Conservation (phyloP, 2,113 vertebrate genomes). For the Salvelinus sp. region DNA sequence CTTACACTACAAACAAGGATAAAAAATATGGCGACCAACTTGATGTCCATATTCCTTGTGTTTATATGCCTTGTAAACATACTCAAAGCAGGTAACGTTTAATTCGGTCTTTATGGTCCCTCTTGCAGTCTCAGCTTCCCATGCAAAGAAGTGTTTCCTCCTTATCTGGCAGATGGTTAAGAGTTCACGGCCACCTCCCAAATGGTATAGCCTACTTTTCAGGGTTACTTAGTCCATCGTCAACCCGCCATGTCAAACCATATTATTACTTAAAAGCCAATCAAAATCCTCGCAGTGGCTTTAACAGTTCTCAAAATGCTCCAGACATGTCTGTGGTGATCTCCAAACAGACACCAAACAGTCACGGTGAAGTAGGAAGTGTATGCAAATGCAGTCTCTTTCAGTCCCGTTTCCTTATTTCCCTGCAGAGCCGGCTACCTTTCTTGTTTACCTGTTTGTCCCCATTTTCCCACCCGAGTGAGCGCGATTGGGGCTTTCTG, state of each 20-base stretch:
- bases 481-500: background rate
- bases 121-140: background rate
- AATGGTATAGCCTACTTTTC: conserved; percentile 17
- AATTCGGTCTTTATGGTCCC: background rate
- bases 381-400: background rate
- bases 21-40: background rate
- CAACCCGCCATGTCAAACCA: background rate
- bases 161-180: background rate
- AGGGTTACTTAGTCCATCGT: background rate
- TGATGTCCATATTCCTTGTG: background rate
- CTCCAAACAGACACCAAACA: background rate
- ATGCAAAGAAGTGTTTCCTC: background rate
- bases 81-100: background rate
- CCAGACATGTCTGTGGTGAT: background rate
- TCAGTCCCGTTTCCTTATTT: background rate
- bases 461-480: too few species aligned
- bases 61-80: too few species aligned
- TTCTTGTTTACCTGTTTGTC: background rate
- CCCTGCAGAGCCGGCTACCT: background rate
- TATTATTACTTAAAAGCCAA: background rate
- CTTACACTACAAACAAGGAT: background rate
- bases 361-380: background rate
- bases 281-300: background rate
- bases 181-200: background rate
- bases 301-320: background rate